phyloP scores from a whole-genome alignment of 2,888 invertebrate genomes.

The Megamerina dolium region DNA sequence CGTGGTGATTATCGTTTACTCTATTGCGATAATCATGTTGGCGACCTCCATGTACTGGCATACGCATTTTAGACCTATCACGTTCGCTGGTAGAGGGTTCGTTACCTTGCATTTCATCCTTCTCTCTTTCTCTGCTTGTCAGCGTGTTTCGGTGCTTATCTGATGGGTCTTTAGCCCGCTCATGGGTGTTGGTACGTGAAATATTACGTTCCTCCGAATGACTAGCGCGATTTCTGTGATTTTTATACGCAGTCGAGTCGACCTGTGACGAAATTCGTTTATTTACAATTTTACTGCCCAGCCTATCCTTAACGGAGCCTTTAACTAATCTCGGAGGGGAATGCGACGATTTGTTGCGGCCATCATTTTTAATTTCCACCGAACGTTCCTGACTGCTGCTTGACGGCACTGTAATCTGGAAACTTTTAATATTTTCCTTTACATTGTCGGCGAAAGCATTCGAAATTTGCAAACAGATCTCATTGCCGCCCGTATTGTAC shows the following conservation, averaged over 20 bases:
- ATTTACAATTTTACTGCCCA: slow-evolving; percentile 55
- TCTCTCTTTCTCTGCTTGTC: no score
- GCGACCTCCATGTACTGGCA: no score
- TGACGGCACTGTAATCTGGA: slow-evolving; percentile 50
- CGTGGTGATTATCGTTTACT: slow-evolving; percentile 10
- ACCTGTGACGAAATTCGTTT: slow-evolving; percentile 27
- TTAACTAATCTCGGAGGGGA: slow-evolving; percentile 29
- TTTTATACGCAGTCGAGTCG: slow-evolving; percentile 10
- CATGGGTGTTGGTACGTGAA: background rate
- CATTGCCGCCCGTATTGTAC: slow-evolving; percentile 45
- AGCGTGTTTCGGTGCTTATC: no score
- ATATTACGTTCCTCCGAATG: slow-evolving; percentile 9
- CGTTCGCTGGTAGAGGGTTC: no score
- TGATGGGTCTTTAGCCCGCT: slow-evolving; percentile 14
- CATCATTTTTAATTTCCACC: slow-evolving; percentile 28
- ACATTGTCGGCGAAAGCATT: slow-evolving; percentile 1
- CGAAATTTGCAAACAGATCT: slow-evolving; percentile 48
- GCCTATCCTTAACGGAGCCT: slow-evolving; percentile 68
- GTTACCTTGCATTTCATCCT: no score
- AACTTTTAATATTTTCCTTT: slow-evolving; percentile 43
- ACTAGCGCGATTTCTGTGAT: slow-evolving; percentile 5
- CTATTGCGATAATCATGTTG: no score
- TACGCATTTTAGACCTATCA: no score
- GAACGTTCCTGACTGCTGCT: slow-evolving; percentile 50
- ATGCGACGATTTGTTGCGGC: slow-evolving; percentile 26